These are phyloP conservation scores for Pseudachorutes palmiensis DNA, from an alignment of 1,140 invertebrate genomes.

Conservation along the genomic window DNA sequence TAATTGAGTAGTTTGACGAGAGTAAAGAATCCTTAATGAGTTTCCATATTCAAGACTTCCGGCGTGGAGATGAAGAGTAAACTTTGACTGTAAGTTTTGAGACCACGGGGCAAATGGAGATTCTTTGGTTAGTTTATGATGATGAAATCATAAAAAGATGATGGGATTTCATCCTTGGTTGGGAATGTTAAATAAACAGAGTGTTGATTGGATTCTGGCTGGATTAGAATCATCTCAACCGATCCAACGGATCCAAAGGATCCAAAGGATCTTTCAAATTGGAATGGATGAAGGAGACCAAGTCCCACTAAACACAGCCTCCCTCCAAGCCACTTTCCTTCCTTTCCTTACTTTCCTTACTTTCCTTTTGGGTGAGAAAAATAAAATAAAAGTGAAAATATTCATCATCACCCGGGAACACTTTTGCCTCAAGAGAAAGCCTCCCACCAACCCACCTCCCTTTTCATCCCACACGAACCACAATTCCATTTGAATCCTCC, in stretches of 20 bases:
- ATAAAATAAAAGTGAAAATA: constrained; percentile 8
- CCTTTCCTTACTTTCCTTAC: too few relatives aligned
- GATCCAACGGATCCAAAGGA: too few relatives aligned
- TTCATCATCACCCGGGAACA: not conserved
- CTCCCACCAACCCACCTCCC: not conserved
- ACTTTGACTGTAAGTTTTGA: too few relatives aligned
- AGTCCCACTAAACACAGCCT: not conserved
- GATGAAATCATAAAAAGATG: not conserved
- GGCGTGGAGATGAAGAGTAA: too few relatives aligned
- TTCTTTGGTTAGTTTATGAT: not conserved
- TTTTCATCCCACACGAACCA: too few relatives aligned
- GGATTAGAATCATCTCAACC: constrained; percentile 2
- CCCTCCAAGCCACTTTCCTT: too few relatives aligned
- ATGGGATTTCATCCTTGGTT: not conserved
- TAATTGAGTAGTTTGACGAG: too few relatives aligned
- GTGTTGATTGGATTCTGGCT: not conserved
- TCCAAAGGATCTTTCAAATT: not conserved
- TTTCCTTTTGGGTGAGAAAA: constrained; percentile 5
- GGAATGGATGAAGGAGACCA: not conserved
- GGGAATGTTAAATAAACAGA: not conserved
- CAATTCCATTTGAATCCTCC: too few relatives aligned
- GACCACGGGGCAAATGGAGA: too few relatives aligned
- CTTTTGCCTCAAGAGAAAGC: too few relatives aligned
- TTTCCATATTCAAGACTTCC: too few relatives aligned
- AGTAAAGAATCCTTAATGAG: too few relatives aligned